A percentile compares a stretch with the other conserved stretches of the same genome.
Evolutionary conservation across 2,888 invertebrate species (phyloP).

Genomic region (Trachelus stipa): DNA sequence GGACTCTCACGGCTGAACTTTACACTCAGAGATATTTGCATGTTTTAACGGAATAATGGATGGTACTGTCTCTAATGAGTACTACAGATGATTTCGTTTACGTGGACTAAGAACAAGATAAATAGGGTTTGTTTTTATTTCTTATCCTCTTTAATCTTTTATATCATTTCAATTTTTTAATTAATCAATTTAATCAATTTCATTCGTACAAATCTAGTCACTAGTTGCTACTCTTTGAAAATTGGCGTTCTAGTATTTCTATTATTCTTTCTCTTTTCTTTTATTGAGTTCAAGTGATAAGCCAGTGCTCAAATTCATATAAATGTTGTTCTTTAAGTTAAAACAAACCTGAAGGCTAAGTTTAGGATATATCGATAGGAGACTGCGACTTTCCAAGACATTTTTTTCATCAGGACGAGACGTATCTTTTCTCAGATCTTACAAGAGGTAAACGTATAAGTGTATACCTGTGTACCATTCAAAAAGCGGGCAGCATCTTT

Average conservation of each 20-base stretch:
- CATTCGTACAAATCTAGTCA: conserved; percentile 10
- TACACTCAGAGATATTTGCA: conserved; percentile 65
- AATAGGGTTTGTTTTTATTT: not conserved
- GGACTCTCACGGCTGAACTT: conserved; percentile 68
- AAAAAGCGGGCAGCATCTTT: not conserved
- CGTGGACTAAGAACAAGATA: not conserved
- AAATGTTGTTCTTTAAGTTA: not conserved
- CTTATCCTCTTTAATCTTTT: not conserved
- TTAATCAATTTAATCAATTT: not conserved
- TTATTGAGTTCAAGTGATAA: not conserved
- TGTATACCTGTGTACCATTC: not conserved
- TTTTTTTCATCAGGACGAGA: not conserved
- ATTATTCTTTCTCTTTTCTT: not conserved
- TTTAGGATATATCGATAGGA: not conserved
- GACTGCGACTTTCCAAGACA: not conserved
- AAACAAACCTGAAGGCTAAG: not conserved
- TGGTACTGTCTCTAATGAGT: conserved; percentile 1
- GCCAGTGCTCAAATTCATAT: not conserved
- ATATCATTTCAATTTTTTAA: not conserved
- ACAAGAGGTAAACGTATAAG: not conserved
- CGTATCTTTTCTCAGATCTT: not conserved
- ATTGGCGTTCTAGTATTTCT: not conserved
- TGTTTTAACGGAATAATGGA: conserved; percentile 49
- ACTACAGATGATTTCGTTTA: not conserved
- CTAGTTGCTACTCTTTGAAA: not conserved